Base-by-base conservation (phyloP, 2,888 invertebrate genomes). In the Tortrix viridana region DNA sequence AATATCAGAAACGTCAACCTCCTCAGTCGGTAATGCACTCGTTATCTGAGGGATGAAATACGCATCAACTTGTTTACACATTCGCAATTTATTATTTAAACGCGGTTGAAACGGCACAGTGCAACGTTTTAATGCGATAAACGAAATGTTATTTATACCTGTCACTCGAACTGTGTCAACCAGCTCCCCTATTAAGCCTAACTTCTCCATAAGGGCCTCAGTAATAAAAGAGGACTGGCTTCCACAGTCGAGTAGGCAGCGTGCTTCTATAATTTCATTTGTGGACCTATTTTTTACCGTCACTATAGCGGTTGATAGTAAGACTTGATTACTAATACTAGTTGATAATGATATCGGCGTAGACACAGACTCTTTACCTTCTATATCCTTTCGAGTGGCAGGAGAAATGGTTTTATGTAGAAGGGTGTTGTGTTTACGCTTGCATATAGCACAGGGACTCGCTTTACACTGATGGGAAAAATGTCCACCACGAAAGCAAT, bases 141-240 rank as follows among this genome's bases (percentile, higher is more conserved):
- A 64, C 4, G 58, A 52, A 2, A 58, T 49, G 44, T 54, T 50
- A 16, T 59, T 59, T 19, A 64, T 59, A 5, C 59, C 64, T 7
- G 64, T 50, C 18, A 64, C 46, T 7, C 52, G 44, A 19, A 64
- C 48, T 2, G 59, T 47, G n/a, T 59, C 47, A 19, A 53, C 16
- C 9, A 20, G 5, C 16, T 59, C 44, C 2, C 32, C 46, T 22
- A 14, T 22, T 12, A 61, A 2, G 44, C 38, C 19, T 48, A 61
- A 26, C 23, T 48, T 64, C 0, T 57, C 23, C 32, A 38, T 53
- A 23, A 63, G 41, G 16, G 47, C 14, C 47, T 44, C 22, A 9
- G 38, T 58, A 12, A 63, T 38, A 54, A 63, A 63, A 5, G 57
- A 57, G 12, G 63, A 63, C 26, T 63, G 63, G n/a, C 57, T 57